Evolutionary conservation across 2,888 invertebrate genomes (phyloP), one percentile per base, ranked within the genome.

Genomic region (Cynaeus angustus): DNA sequence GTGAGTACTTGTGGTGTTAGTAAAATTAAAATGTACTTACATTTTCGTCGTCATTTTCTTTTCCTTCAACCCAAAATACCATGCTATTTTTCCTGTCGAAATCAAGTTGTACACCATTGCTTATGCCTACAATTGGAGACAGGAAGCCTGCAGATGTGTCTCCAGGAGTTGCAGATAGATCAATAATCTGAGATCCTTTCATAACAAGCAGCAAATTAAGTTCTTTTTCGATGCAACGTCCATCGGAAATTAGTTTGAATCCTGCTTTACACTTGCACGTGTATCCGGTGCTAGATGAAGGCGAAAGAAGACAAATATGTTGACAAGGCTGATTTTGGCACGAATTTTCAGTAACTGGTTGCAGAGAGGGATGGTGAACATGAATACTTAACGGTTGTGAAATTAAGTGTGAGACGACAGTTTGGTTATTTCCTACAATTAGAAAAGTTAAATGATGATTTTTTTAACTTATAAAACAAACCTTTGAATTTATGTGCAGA

Each of bases 341-440:
- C 0, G 98, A 97, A 73, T 92, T 92, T 0, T 88, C 85, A 10
- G 90, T 88, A 70, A 89, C 86, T 0, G 98, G 98, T 84, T 99
- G 99, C 53, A 98, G 86, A 0, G 96, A 94, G 0, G 97, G 95
- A 85, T 99, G 99, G 78, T 97, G 95, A 0, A 98, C 97, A 80
- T 96, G 96, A 72, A 99, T 95, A 6, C 97, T 97, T 3, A 98
- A 87, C 0, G 98, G 98, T 85, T 98, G 97, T 1, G 96, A 95
- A 74, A 98, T 97, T 65, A 97, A 87, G 83, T 98, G 97, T 0
- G 96, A 96, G 0, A 98, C 95, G 0, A 98, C 96, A 0, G 95
- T 95, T 83, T 97, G 96, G 83, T 97, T 97, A 21, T 90, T 88
- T 10, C 98, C 98, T 79, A 58, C 21, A 4, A 21, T 21, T 4